Evolutionary conservation across 2,797 vertebrate species (phyloP), one percentile per base, ranked within the genome.

Genomic region (Hyperoplus lanceolatus): DNA sequence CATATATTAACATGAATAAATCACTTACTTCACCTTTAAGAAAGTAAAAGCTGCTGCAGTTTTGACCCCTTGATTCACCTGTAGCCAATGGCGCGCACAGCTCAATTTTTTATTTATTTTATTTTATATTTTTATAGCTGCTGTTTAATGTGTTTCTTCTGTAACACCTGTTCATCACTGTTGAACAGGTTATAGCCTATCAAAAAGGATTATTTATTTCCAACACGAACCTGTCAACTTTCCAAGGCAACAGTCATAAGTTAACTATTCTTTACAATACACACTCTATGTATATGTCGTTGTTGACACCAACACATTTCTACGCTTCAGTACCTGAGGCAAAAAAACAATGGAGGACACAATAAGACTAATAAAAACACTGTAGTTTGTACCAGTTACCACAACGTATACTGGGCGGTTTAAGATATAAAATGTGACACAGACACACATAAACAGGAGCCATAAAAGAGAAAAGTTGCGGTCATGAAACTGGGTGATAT

Each of bases 381-480:
- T 15, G 12, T 21, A 29, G 42, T 36, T 6, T 66, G 39, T 21
- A 21, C 41, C 59, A 56, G 42, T 9, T 50, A 50, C n/a, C 7
- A 57, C 55, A 77, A 56, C 4, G 9, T 58, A 60, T 41, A 46
- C 13, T 16, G 42, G n/a, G 29, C 41, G n/a, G 10, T 61, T 55
- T 18, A 41, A 21, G 12, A 46, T 42, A 8, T 54, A 6, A 63
- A 51, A 43, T 7, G 14, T 18, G 39, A 64, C 46, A 45, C 42
- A 46, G 39, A 42, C 8, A 38, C 8, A 50, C 62, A 60, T 3
- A 29, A 43, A 53, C 9, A 62, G 49, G 58, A 36, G 49, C 41
- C 12, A 10, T 46, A 29, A 53, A 72, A 73, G 46, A 39, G 9
- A 12, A 11, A 0, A 46, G 38, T 36, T 43, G 14, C 15, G 49